phyloP scores from a whole-genome alignment of 1,140 invertebrate species.

The Cherax quadricarinatus region DNA sequence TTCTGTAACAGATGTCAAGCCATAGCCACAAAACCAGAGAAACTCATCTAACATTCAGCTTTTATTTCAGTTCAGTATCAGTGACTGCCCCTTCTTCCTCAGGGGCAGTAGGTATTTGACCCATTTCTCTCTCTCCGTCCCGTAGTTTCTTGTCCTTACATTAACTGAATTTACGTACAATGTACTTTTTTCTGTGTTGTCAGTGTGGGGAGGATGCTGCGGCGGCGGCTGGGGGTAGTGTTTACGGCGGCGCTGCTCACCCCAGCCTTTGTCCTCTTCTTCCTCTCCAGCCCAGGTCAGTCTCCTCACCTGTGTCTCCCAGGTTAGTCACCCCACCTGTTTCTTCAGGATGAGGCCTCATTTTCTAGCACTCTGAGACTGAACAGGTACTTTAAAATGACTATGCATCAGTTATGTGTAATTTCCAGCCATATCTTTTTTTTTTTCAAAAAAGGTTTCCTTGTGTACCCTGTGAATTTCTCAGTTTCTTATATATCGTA shows the following conservation, averaged over 20 bases:
- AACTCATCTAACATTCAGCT: too few species aligned
- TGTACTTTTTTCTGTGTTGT: not conserved
- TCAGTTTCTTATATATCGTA: too few species aligned
- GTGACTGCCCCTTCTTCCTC: too few species aligned
- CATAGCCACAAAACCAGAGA: too few species aligned
- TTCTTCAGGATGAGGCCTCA: conserved; percentile 43
- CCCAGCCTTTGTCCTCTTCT: conserved; percentile 56
- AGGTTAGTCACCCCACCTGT: conserved; percentile 20
- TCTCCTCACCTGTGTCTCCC: conserved; percentile 42
- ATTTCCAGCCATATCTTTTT: too few species aligned
- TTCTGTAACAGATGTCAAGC: too few species aligned
- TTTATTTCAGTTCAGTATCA: too few species aligned
- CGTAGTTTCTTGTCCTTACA: not conserved
- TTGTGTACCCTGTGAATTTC: too few species aligned
- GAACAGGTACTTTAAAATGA: too few species aligned
- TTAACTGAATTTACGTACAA: not conserved
- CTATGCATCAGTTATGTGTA: too few species aligned
- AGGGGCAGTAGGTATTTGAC: not conserved
- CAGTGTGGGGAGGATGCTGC: conserved; percentile 57
- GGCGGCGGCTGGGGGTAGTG: conserved; percentile 45
- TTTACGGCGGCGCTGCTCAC: conserved; percentile 58
- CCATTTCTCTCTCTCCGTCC: not conserved
- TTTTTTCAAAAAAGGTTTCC: too few species aligned
- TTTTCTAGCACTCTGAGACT: not conserved
- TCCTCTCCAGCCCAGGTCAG: conserved; percentile 45